Evolutionary conservation across 2,797 vertebrate genomes (phyloP).

Genomic region (Alectoris magna): DNA sequence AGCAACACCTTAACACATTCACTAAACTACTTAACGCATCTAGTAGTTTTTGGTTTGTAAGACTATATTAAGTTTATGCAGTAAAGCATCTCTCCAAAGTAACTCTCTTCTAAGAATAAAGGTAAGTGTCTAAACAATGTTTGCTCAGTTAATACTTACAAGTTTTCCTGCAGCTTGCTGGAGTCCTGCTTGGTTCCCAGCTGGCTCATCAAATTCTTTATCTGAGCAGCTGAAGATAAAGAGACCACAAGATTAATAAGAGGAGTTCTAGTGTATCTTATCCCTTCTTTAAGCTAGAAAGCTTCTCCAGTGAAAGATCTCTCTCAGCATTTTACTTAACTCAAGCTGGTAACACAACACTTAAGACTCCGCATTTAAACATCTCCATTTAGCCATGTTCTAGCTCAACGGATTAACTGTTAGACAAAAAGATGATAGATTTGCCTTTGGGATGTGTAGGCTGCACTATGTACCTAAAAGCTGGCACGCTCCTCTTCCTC

Average conservation of each 20-base stretch:
- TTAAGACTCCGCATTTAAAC: not conserved
- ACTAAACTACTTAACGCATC: not conserved
- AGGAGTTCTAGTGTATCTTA: not conserved
- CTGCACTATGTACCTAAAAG: not conserved
- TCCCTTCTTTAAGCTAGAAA: not conserved
- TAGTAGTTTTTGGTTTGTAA: not conserved
- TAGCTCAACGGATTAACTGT: not conserved
- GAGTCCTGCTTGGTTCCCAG: slow-evolving; percentile 93
- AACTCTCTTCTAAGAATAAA: not conserved
- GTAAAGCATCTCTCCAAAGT: not conserved
- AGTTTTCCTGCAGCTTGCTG: slow-evolving; percentile 91
- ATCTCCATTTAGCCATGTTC: not conserved
- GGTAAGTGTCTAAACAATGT: not conserved
- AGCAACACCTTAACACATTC: not conserved
- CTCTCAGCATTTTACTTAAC: not conserved
- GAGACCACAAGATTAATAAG: slow-evolving; percentile 19
- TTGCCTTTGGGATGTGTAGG: no score
- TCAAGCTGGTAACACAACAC: not conserved
- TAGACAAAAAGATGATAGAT: not conserved
- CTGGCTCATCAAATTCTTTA: slow-evolving; percentile 94
- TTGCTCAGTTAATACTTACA: slow-evolving; percentile 83
- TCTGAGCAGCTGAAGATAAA: slow-evolving; percentile 88
- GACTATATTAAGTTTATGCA: not conserved
- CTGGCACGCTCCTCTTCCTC: not conserved
- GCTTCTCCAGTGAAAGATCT: not conserved